Percentiles rank a stretch among this genome's conserved stretches.
phyloP scores from a whole-genome alignment of 2,888 invertebrate species.

The Noctua janthe region DNA sequence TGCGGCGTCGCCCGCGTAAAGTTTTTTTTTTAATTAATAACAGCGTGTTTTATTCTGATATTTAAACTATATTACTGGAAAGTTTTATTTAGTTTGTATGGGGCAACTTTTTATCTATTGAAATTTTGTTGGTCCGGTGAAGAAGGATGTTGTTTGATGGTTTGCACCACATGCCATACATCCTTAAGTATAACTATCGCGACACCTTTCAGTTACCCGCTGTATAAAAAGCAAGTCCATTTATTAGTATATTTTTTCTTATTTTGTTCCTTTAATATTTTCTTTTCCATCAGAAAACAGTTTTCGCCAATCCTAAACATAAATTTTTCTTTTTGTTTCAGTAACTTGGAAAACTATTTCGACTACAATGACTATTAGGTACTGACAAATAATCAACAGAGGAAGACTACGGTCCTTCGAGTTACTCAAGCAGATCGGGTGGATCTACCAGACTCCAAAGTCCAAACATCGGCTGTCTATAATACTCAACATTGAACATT shows the following conservation, averaged over 20 bases:
- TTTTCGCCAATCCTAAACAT: not conserved
- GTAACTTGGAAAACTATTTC: not conserved
- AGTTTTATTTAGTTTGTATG: not conserved
- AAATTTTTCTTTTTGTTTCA: conserved; percentile 1
- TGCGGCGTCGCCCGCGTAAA: too few relatives aligned
- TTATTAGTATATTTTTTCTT: not conserved
- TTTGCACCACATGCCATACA: too few relatives aligned
- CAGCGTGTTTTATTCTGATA: not conserved
- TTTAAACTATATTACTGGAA: not conserved
- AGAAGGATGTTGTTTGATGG: too few relatives aligned
- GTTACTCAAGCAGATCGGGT: not conserved
- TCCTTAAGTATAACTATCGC: not conserved
- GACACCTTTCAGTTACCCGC: too few relatives aligned
- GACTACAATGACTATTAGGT: conserved; percentile 1
- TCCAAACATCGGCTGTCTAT: too few relatives aligned
- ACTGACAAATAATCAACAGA: not conserved
- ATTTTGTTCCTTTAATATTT: not conserved
- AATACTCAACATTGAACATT: not conserved
- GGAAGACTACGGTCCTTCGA: not conserved
- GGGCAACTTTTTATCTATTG: too few relatives aligned
- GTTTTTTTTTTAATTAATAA: not conserved
- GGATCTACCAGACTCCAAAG: not conserved
- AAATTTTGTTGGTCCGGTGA: too few relatives aligned
- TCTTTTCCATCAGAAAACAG: not conserved
- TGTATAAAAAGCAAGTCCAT: not conserved